A percentile compares a stretch with the other conserved stretches of the same genome.
Evolutionary conservation across 2,888 invertebrate genomes (phyloP).

Genomic region (Pantelozetes paolii): DNA sequence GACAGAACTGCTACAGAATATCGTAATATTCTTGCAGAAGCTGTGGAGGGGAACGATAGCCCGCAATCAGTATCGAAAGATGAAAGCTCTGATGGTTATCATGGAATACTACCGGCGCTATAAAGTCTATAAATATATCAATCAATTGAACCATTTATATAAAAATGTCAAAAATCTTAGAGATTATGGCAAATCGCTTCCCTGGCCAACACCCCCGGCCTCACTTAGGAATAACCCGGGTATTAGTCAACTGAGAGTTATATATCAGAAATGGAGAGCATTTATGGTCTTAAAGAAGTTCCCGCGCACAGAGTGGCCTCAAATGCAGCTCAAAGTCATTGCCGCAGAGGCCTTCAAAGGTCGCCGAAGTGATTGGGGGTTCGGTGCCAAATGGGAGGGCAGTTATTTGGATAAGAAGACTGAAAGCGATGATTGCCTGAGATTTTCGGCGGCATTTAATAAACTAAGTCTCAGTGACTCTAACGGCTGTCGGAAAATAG

Average conservation of each 20-base stretch:
- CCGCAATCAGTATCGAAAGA: slow-evolving; percentile 71
- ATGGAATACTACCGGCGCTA: slow-evolving; percentile 73
- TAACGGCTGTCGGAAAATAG: slow-evolving; percentile 62
- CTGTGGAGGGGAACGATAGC: slow-evolving; percentile 76
- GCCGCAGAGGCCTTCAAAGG: slow-evolving; percentile 69
- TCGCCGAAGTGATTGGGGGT: slow-evolving; percentile 67
- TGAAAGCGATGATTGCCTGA: slow-evolving; percentile 64
- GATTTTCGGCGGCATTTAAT: slow-evolving; percentile 65
- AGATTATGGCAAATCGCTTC: slow-evolving; percentile 72
- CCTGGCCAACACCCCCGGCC: slow-evolving; percentile 76
- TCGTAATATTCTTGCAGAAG: slow-evolving; percentile 89
- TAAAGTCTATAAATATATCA: slow-evolving; percentile 69
- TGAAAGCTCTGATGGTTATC: slow-evolving; percentile 78
- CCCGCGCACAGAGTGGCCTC: slow-evolving; percentile 78
- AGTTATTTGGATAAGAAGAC: slow-evolving; percentile 68
- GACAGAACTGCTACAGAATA: slow-evolving; percentile 79
- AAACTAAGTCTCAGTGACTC: slow-evolving; percentile 60
- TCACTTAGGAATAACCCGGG: slow-evolving; percentile 58
- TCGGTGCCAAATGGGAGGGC: slow-evolving; percentile 73
- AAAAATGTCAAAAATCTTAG: slow-evolving; percentile 62
- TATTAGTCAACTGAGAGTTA: slow-evolving; percentile 17
- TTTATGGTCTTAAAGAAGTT: slow-evolving; percentile 75
- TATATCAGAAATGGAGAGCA: slow-evolving; percentile 67
- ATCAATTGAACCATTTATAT: slow-evolving; percentile 52
- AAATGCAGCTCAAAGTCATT: slow-evolving; percentile 68